Conservation (phyloP, 2,797 vertebrate genomes). For the Pseudochirops cupreus region DNA sequence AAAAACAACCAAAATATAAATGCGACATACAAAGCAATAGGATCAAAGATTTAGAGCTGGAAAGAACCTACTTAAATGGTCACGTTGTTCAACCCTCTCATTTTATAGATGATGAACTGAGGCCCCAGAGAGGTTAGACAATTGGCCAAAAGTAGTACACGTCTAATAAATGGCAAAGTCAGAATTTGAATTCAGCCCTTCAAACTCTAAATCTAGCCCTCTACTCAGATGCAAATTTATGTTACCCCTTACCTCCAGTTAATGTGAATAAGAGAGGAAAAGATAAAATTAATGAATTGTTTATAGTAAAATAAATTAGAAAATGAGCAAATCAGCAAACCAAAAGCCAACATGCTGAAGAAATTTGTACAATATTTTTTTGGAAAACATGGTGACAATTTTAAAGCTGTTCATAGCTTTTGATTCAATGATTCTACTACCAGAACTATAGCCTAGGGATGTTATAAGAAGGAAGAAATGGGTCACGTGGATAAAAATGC, state of each 20-base stretch:
- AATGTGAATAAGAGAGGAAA: background rate
- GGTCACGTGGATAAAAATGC: background rate
- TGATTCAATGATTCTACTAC: background rate
- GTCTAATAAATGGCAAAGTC: background rate
- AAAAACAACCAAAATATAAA: background rate
- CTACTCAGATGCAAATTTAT: background rate
- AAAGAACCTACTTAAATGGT: background rate
- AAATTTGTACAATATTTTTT: background rate
- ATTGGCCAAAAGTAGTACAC: background rate
- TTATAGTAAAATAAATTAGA: background rate
- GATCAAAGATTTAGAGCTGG: background rate
- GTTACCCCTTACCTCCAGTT: background rate
- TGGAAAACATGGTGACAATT: background rate
- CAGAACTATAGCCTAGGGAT: constrained; percentile 3
- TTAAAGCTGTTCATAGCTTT: background rate
- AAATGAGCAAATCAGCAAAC: background rate
- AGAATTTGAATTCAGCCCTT: background rate
- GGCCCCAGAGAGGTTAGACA: background rate
- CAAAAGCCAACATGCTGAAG: background rate
- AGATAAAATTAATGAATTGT: background rate
- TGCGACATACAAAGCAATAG: background rate
- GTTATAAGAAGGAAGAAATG: background rate
- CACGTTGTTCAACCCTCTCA: background rate
- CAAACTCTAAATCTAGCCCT: background rate
- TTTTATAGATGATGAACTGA: background rate